Evolutionary conservation across 2,888 invertebrate species (phyloP).

Genomic region (Pteria penguin): DNA sequence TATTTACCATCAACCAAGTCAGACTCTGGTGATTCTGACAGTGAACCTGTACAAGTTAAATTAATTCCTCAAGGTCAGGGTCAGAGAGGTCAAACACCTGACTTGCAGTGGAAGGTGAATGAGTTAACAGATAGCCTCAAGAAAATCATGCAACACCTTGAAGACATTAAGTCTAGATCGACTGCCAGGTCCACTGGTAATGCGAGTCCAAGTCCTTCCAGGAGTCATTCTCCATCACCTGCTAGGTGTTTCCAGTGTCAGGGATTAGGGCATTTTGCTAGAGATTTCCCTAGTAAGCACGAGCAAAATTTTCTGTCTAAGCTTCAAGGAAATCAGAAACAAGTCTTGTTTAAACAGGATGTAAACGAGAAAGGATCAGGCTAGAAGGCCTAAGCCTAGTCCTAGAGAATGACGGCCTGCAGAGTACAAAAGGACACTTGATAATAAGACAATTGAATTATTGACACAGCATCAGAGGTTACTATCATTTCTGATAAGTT

Average conservation of each 20-base stretch:
- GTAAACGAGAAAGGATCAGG: slow-evolving; percentile 12
- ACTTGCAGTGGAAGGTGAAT: not conserved
- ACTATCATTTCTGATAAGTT: not conserved
- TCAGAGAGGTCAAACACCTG: not conserved
- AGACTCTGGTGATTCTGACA: not conserved
- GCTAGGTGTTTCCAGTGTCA: not conserved
- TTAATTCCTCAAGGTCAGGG: not conserved
- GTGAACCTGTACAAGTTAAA: not conserved
- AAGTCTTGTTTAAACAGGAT: not conserved
- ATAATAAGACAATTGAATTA: not conserved
- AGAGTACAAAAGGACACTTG: not conserved
- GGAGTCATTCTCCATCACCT: not conserved
- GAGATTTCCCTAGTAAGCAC: not conserved
- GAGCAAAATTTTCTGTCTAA: too few species aligned
- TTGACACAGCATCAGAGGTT: not conserved
- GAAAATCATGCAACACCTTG: not conserved
- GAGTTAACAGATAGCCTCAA: not conserved
- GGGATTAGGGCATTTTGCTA: not conserved
- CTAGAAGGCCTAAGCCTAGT: not conserved
- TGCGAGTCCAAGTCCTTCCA: not conserved
- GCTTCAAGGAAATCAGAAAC: too few species aligned
- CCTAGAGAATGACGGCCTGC: not conserved
- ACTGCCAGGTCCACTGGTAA: not conserved
- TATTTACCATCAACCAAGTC: not conserved
- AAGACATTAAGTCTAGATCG: not conserved